Evolutionary conservation across 2,888 invertebrate genomes (phyloP), one percentile per base, ranked within the genome.

Genomic region (Oegoconia quadripuncta): DNA sequence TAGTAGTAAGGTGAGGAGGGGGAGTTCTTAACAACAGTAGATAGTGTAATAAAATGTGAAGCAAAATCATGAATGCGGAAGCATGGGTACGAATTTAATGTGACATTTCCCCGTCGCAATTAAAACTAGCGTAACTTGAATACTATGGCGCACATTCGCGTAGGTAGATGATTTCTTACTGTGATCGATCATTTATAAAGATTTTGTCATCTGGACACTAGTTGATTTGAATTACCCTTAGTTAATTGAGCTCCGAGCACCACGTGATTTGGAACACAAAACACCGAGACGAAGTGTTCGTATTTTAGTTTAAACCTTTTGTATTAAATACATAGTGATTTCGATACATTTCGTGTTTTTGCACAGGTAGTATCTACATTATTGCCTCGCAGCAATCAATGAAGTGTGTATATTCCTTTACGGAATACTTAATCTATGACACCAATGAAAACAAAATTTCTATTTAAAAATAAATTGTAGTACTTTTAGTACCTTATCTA

Each of bases 101-200:
- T 48, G 51, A 46, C 15, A 26, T 31, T 40, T 38, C 40, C 42
- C 44, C 39, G 44, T 36, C 34, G 46, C 45, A 50, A 57, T 55
- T 50, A 52, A 48, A 36, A 49, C 50, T 66, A 66, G 62, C 55
- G 55, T 64, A 70, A 72, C 65, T 73, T 69, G 59, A 60, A 66
- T 77, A 74, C 68, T 70, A 65, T 78, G 75, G 64, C 86, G 86
- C 86, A 86, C 86, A 86, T 74, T 80, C 77, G 83, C 82, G 78
- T 83, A 84, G 76, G 66, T 83, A 80, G 75, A 76, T 73, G 69
- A 74, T 79, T 75, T 77, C 74, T 74, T 82, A 81, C 79, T 84
- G 81, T 83, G 83, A 83, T 84, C 80, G 72, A 76, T 78, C 68
- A 64, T n/a, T n/a, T 74, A 69, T 73, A 69, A 69, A 56, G 52